These are phyloP conservation scores for Sisor rabdophorus DNA, from an alignment of 2,113 vertebrate genomes.

Conservation along the genomic window DNA sequence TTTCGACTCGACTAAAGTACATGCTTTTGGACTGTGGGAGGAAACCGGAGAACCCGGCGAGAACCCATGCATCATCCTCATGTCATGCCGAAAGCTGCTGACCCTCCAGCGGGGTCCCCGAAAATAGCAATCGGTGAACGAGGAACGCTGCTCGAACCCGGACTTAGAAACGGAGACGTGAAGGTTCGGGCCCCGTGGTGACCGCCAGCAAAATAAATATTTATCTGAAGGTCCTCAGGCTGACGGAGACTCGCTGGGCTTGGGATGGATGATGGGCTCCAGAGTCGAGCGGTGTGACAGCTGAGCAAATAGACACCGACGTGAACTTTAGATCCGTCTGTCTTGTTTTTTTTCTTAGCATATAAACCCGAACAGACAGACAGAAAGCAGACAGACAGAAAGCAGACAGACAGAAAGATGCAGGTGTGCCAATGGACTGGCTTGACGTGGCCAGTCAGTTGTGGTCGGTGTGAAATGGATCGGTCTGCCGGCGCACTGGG, in stretches of 20 bases:
- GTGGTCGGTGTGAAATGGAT: constrained; percentile 44
- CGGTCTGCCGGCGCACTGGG: constrained; percentile 19
- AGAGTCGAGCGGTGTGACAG: constrained; percentile 22
- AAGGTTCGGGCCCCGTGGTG: constrained; percentile 12
- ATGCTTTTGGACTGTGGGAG: too few relatives aligned
- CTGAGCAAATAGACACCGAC: constrained; percentile 32
- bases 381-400: constrained; percentile 17
- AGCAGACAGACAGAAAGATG: constrained; percentile 23
- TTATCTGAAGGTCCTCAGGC: constrained; percentile 32
- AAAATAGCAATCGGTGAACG: too few relatives aligned
- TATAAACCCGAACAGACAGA: constrained; percentile 6
- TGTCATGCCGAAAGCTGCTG: too few relatives aligned
- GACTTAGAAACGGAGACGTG: not conserved
- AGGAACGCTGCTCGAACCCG: too few relatives aligned
- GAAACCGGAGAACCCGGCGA: too few relatives aligned
- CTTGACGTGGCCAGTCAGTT: constrained; percentile 37
- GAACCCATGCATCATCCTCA: too few relatives aligned
- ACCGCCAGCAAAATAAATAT: constrained; percentile 29
- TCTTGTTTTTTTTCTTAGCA: not conserved
- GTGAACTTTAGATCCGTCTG: not conserved
- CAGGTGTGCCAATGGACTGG: constrained; percentile 33
- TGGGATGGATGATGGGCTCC: constrained; percentile 26
- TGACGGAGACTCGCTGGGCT: constrained; percentile 17
- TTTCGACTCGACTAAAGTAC: too few relatives aligned
- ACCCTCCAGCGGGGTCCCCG: too few relatives aligned